phyloP scores from a whole-genome alignment of 2,888 invertebrate genomes.

The Esperia sulphurella region DNA sequence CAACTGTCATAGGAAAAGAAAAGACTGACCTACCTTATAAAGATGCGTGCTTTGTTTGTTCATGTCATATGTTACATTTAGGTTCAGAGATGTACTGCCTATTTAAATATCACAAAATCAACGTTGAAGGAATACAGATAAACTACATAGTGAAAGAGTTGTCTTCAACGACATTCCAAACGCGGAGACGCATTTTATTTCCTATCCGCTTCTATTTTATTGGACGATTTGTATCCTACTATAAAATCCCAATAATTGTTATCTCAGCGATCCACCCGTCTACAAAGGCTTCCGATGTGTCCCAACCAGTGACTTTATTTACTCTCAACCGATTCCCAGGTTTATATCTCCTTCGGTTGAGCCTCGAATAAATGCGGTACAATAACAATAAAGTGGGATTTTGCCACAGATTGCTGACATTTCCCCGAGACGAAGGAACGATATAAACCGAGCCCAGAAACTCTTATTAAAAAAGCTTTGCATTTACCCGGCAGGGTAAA shows the following conservation, averaged over 20 bases:
- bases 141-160: background rate
- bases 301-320: conserved; percentile 56
- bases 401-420: conserved; percentile 69
- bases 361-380: conserved; percentile 66
- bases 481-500: conserved; percentile 46
- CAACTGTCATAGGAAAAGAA: too few species aligned
- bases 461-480: conserved; percentile 69
- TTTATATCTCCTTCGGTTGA: conserved; percentile 60
- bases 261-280: conserved; percentile 51
- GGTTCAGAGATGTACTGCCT: too few species aligned
- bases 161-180: conserved; percentile 3
- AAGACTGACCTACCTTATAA: too few species aligned
- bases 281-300: conserved; percentile 30
- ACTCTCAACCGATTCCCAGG: conserved; percentile 61
- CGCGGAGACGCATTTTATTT: conserved; percentile 20
- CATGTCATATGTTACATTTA: too few species aligned
- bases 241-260: conserved; percentile 65
- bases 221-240: conserved; percentile 36
- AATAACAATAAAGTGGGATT: conserved; percentile 74
- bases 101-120: too few species aligned
- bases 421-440: conserved; percentile 59
- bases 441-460: conserved; percentile 49
- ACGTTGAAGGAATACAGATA: background rate
- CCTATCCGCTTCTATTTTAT: conserved; percentile 27
- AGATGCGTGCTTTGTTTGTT: too few species aligned